Conservation (phyloP, 2,113 vertebrate genomes). For the Callithrix jacchus region DNA sequence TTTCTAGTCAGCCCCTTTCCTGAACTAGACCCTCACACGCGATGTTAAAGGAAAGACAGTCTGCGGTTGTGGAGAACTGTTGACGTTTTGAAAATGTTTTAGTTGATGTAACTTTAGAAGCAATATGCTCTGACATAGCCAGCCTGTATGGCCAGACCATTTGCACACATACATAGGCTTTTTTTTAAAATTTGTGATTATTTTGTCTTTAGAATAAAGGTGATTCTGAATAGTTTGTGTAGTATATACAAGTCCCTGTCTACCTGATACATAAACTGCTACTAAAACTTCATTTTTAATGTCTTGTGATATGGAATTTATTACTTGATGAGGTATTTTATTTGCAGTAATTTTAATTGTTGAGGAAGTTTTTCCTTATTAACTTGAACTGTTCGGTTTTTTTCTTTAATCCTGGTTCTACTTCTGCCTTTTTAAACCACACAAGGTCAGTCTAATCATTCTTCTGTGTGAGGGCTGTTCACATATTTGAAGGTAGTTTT, state of each 20-base stretch:
- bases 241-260: neutral
- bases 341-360: neutral
- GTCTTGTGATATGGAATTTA: neutral
- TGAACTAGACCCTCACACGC: fast-evolving
- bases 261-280: neutral
- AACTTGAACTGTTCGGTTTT: neutral
- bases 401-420: neutral
- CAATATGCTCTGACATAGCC: neutral
- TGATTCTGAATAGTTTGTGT: neutral
- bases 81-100: neutral
- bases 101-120: neutral
- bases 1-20: neutral
- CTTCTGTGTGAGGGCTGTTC: neutral
- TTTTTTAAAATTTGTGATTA: conserved; percentile 8
- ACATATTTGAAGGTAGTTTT: neutral
- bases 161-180: neutral
- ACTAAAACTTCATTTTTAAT: neutral
- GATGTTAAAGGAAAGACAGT: neutral
- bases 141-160: neutral
- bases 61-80: neutral
- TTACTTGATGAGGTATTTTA: neutral
- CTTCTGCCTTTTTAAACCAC: neutral
- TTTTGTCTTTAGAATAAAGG: conserved; percentile 10
- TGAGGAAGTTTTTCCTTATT: neutral
- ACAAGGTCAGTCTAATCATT: neutral